Evolutionary conservation across 2,888 invertebrate genomes (phyloP).

Genomic region (Ariolimax columbianus): DNA sequence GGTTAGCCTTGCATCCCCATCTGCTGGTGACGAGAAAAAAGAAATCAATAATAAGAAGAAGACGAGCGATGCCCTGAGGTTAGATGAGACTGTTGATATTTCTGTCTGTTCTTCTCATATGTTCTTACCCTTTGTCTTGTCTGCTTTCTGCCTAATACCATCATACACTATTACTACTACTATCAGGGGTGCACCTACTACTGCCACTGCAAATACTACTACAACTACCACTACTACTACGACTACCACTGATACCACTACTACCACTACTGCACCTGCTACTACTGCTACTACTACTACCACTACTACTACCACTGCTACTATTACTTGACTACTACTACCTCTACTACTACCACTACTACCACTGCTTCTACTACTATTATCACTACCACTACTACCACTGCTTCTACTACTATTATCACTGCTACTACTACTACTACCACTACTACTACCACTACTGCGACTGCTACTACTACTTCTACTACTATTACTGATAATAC

Average conservation of each 20-base stretch:
- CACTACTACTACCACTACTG: no score
- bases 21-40: neutral
- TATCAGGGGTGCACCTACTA: neutral
- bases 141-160: no score
- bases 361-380: no score
- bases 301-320: conserved; percentile 5
- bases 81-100: neutral
- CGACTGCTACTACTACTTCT: no score
- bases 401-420: no score
- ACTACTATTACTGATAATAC: no score
- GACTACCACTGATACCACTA: no score
- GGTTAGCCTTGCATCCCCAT: neutral
- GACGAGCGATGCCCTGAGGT: neutral
- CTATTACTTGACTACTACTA: conserved; percentile 5
- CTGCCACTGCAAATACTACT: neutral
- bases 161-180: no score
- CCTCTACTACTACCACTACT: neutral
- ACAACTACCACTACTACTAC: no score
- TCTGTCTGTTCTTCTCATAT: neutral
- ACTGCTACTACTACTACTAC: conserved; percentile 11
- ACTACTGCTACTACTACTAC: neutral
- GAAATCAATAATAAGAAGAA: neutral
- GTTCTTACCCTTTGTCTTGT: neutral
- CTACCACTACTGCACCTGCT: no score
- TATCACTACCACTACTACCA: no score